These are phyloP conservation scores for Arbacia lixula DNA, from an alignment of 53 echinoderm and acorn worm genomes.

Conservation along the genomic window DNA sequence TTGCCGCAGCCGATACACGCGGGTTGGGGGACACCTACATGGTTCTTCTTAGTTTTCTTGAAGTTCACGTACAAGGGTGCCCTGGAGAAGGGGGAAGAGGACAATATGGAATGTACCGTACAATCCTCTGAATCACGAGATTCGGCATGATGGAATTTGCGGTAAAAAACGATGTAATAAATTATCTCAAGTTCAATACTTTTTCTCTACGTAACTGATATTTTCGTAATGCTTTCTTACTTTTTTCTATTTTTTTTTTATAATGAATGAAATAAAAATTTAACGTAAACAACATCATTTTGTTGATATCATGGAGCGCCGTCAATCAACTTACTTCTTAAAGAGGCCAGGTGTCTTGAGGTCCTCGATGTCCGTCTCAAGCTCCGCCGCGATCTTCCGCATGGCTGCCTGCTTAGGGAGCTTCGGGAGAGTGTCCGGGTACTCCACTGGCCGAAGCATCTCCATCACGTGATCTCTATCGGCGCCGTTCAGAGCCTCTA, in stretches of 20 bases:
- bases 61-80: slow-evolving; percentile 84
- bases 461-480: slow-evolving; percentile 69
- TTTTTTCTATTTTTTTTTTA: no score
- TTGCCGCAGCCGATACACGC: slow-evolving; percentile 85
- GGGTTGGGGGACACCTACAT: slow-evolving; percentile 89
- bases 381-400: slow-evolving; percentile 63
- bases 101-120: no score
- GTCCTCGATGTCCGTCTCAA: slow-evolving; percentile 80
- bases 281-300: no score
- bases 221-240: no score
- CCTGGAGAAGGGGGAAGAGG: slow-evolving; percentile 30
- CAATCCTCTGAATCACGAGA: no score
- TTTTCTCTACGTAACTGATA: no score
- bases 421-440: slow-evolving; percentile 54
- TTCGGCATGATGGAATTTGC: no score
- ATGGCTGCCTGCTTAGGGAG: slow-evolving; percentile 77
- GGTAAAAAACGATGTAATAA: no score
- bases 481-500: slow-evolving; percentile 52
- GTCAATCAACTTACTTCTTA: slow-evolving; percentile 77
- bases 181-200: no score
- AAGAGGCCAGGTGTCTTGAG: slow-evolving; percentile 55
- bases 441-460: slow-evolving; percentile 76
- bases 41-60: slow-evolving; percentile 69
- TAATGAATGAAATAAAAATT: no score
- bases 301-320: no score